Evolutionary conservation across 2,797 vertebrate species (phyloP).

Genomic region (Crypturellus tataupa): DNA sequence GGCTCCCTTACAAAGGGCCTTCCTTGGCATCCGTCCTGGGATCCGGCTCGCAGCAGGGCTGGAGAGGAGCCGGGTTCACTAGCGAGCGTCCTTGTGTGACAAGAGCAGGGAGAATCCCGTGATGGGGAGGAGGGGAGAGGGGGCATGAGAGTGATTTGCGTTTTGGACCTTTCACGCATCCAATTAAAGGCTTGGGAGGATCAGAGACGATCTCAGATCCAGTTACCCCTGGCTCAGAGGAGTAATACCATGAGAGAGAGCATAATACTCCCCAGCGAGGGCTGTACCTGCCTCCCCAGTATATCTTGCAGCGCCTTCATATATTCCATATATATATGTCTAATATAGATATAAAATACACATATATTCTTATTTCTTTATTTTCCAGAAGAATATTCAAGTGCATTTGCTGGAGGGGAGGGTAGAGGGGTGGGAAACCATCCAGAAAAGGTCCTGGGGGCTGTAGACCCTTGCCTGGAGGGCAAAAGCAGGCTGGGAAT

Average conservation of each 20-base stretch:
- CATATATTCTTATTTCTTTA: neutral
- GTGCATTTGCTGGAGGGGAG: neutral
- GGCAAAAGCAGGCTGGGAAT: neutral
- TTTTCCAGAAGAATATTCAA: neutral
- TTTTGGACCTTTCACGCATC: constrained; percentile 56
- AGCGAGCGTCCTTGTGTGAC: neutral
- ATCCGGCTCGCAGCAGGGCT: neutral
- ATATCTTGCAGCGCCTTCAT: fast-evolving
- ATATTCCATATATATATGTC: too few relatives aligned
- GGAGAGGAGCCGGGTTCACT: neutral
- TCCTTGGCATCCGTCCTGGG: neutral
- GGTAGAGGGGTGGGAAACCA: neutral
- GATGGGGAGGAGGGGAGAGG: neutral
- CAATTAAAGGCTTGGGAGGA: constrained; percentile 70
- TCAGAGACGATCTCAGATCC: constrained; percentile 46
- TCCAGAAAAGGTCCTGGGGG: neutral
- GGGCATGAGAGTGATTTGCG: constrained; percentile 8
- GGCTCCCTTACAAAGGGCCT: neutral
- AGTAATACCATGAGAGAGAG: constrained; percentile 14
- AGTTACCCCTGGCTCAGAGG: neutral
- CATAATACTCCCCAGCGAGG: neutral
- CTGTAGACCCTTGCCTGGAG: neutral
- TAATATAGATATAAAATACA: too few relatives aligned
- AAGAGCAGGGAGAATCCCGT: fast-evolving
- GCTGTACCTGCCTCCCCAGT: neutral